These are phyloP conservation scores for Zosterops lateralis DNA, from an alignment of 2,113 vertebrate genomes.

Conservation along the genomic window DNA sequence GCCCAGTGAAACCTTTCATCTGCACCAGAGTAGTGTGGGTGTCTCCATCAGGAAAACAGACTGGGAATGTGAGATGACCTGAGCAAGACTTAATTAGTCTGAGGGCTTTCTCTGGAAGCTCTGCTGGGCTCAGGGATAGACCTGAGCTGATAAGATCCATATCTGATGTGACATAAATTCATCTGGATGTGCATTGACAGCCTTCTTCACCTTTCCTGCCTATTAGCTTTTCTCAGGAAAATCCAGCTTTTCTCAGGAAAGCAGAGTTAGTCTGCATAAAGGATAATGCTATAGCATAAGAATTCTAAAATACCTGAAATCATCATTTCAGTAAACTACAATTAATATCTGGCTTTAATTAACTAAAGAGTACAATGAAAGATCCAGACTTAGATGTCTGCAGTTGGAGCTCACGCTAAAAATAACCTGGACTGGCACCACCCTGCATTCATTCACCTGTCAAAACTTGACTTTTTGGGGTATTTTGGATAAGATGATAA, in stretches of 20 bases:
- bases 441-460: background rate
- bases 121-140: background rate
- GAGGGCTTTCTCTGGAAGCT: background rate
- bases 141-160: background rate
- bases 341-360: background rate
- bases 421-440: background rate
- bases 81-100: background rate
- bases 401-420: rapidly evolving
- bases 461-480: background rate
- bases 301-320: background rate
- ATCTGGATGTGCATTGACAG: background rate
- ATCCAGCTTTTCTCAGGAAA: background rate
- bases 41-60: background rate
- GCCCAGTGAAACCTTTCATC: background rate
- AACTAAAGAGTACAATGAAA: background rate
- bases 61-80: background rate
- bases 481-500: background rate
- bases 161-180: background rate
- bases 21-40: background rate
- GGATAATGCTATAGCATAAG: background rate
- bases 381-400: background rate
- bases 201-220: background rate
- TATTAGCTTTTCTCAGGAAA: background rate
- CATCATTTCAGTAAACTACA: background rate
- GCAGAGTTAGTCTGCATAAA: background rate